phyloP scores from a whole-genome alignment of 2,888 invertebrate species.

The Eupithecia abbreviata region DNA sequence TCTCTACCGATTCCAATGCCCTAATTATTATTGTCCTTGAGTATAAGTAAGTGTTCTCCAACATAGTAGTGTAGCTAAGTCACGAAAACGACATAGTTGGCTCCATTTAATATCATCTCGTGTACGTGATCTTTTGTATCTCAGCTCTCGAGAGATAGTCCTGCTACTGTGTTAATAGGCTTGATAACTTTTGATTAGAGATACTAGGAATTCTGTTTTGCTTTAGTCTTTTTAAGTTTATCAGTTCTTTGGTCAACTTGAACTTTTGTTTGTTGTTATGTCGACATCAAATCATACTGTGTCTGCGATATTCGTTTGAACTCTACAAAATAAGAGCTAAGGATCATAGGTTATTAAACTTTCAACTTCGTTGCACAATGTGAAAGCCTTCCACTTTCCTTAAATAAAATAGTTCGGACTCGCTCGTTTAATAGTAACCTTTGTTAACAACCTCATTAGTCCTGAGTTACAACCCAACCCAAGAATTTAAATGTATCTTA shows the following conservation, averaged over 20 bases:
- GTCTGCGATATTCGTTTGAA: neutral
- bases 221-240: neutral
- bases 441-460: conserved; percentile 53
- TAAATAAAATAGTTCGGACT: conserved; percentile 33
- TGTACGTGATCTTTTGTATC: conserved; percentile 61
- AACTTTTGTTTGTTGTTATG: neutral
- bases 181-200: conserved; percentile 30
- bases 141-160: conserved; percentile 40
- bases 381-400: conserved; percentile 27
- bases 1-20: neutral
- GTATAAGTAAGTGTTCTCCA: conserved; percentile 9
- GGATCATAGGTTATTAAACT: conserved; percentile 8
- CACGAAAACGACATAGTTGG: conserved; percentile 74
- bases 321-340: neutral
- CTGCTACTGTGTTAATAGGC: conserved; percentile 41
- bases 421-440: conserved; percentile 52
- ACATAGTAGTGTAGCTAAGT: conserved; percentile 50
- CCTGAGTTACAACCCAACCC: conserved; percentile 55
- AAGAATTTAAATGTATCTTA: conserved; percentile 48
- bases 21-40: conserved; percentile 7
- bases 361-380: neutral
- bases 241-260: neutral
- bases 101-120: conserved; percentile 71
- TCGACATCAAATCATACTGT: neutral
- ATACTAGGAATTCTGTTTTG: conserved; percentile 17